Conservation (phyloP, 2,888 invertebrate species). For the Apamea crenata region DNA sequence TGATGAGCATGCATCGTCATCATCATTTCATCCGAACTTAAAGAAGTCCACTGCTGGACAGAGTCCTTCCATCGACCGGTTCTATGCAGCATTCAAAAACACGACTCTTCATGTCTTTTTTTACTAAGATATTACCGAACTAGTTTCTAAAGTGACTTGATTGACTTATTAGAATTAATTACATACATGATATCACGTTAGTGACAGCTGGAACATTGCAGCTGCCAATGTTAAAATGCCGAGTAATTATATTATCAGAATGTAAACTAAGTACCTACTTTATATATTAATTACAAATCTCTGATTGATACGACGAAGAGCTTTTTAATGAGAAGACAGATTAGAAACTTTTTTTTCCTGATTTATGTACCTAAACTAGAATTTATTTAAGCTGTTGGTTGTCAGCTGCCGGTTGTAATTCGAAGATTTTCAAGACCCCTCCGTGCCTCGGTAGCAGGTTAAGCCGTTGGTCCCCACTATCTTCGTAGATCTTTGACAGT, state of each 20-base stretch:
- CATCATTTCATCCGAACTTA: neutral
- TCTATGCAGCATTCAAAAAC: neutral
- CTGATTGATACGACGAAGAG: neutral
- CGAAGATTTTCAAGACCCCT: too few species aligned
- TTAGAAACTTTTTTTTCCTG: neutral
- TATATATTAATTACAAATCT: slow-evolving; percentile 23
- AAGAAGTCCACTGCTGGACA: neutral
- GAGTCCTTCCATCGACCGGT: neutral
- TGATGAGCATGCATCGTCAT: neutral
- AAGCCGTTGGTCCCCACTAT: too few species aligned
- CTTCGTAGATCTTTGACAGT: too few species aligned
- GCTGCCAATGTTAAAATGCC: slow-evolving; percentile 38
- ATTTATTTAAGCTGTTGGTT: neutral
- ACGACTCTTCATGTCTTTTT: neutral
- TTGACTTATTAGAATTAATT: slow-evolving; percentile 15
- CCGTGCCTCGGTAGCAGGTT: too few species aligned
- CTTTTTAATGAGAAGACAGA: slow-evolving; percentile 9
- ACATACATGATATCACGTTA: neutral
- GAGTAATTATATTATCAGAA: slow-evolving; percentile 32
- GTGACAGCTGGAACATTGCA: slow-evolving; percentile 40
- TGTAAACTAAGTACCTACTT: slow-evolving; percentile 11
- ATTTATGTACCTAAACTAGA: neutral
- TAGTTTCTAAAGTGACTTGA: neutral
- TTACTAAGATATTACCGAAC: neutral
- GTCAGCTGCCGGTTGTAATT: too few species aligned